A percentile compares a stretch with the other conserved stretches of the same genome.
phyloP scores from a whole-genome alignment of 64 coral and sea anemone species.

The Pocillopora verrucosa region DNA sequence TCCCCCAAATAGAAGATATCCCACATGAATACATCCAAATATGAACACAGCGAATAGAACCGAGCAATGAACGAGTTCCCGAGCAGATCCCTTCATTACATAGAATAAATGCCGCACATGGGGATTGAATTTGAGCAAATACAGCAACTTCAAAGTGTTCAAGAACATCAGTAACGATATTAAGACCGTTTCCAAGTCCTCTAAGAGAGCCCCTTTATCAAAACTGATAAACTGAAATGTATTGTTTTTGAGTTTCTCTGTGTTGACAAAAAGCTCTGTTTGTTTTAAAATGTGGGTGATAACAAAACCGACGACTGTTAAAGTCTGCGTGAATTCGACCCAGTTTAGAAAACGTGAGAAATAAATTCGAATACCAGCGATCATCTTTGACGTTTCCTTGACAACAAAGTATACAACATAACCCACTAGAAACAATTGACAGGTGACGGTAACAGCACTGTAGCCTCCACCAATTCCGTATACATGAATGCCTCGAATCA shows the following conservation, averaged over 20 bases:
- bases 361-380: background rate
- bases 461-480: slow-evolving; percentile 32
- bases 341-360: slow-evolving; percentile 45
- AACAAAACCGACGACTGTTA: slow-evolving; percentile 9
- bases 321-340: slow-evolving; percentile 27
- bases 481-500: slow-evolving; percentile 26
- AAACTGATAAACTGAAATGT: slow-evolving; percentile 27
- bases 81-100: slow-evolving; percentile 5
- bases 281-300: slow-evolving; percentile 24
- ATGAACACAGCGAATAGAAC: slow-evolving; percentile 2
- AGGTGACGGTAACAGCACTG: slow-evolving; percentile 3
- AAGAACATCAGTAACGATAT: slow-evolving; percentile 49
- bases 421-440: slow-evolving; percentile 12
- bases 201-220: slow-evolving; percentile 11
- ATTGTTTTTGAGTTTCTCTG: background rate
- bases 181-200: slow-evolving; percentile 12
- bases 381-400: slow-evolving; percentile 7
- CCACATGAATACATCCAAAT: slow-evolving; percentile 30
- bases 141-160: slow-evolving; percentile 52
- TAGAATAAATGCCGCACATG: slow-evolving; percentile 36
- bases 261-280: slow-evolving; percentile 5
- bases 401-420: slow-evolving; percentile 41
- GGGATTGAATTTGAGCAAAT: slow-evolving; percentile 21
- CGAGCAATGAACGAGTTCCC: slow-evolving; percentile 9
- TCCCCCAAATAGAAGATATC: slow-evolving; percentile 26